Evolutionary conservation across 2,797 vertebrate species (phyloP), one percentile per base, ranked within the genome.

Genomic region (Sphenopsis melanotis): DNA sequence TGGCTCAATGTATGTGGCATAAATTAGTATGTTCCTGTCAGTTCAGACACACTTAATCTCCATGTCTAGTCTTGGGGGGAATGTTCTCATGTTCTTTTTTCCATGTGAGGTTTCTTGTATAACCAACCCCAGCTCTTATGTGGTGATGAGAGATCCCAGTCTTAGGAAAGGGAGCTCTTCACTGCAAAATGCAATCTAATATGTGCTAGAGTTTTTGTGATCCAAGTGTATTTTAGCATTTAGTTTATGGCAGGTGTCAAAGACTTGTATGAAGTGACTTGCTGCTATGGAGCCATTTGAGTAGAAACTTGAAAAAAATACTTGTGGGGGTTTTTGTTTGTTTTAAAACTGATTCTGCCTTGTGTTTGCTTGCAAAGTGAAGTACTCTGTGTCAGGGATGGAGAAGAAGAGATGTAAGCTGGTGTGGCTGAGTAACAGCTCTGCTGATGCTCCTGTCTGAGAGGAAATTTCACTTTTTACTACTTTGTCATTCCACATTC

Each of bases 241-340:
- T 41, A 32, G 50, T 7, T 60, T 78, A 34, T 14, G 14, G 37
- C 15, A 70, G 4, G 8, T 60, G n/a, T 36, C n/a, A 53, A 57
- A 34, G 26, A 42, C 14, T 11, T 66, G 3, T 16, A 23, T 30
- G 1, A 53, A 89, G 9, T 39, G 11, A 24, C 27, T 83, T 70
- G n/a, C 8, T 84, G 17, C 17, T 44, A 12, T 10, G 8, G 27
- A 81, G 7, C 7, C 22, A 19, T 64, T 78, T 63, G 56, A 26
- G 5, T 55, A 50, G 60, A 65, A 69, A 55, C 15, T 53, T 0
- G 0, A 42, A 41, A 57, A 26, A 53, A 10, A 6, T 14, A 4
- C 13, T 50, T 26, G 18, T 32, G 22, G 30, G 5, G 8, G 17
- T 21, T 46, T 50, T 23, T 64, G 17, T 36, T 55, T 61, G 12